A percentile compares a stretch with the other conserved stretches of the same genome.
These are phyloP conservation scores for Tridacna gigas DNA, from an alignment of 2,888 invertebrate species.

Conservation along the genomic window DNA sequence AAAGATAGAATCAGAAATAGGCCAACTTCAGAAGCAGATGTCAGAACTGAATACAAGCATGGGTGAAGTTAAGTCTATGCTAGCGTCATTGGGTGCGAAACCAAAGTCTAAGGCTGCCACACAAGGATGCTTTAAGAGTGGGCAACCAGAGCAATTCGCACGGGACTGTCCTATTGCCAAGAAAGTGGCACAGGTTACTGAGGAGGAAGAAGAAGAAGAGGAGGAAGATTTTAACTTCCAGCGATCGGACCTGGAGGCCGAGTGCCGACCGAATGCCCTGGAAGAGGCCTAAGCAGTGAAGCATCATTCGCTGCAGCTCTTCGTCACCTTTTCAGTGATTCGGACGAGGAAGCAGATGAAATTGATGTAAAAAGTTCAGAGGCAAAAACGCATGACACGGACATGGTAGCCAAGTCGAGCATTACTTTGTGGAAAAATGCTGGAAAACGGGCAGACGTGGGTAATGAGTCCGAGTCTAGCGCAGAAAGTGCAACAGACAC, in stretches of 20 bases:
- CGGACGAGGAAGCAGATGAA: neutral
- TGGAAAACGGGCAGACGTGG: neutral
- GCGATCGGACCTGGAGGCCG: constrained; percentile 9
- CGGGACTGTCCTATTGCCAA: neutral
- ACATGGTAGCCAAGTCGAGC: neutral
- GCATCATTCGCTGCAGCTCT: neutral
- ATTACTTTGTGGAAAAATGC: neutral
- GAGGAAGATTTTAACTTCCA: constrained; percentile 1
- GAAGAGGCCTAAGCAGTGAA: neutral
- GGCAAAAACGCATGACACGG: neutral
- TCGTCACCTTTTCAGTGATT: neutral
- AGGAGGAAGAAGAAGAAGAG: neutral
- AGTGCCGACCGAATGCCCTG: neutral
- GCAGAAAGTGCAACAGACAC: neutral
- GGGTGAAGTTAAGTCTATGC: too few species aligned
- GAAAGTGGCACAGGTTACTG: neutral
- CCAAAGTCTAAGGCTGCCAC: neutral
- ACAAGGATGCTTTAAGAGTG: neutral
- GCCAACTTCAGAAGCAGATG: too few species aligned
- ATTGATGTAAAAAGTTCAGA: neutral
- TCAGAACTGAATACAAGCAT: too few species aligned
- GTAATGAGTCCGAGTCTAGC: neutral
- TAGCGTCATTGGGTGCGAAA: neutral
- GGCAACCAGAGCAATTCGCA: neutral
- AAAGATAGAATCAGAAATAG: neutral